These are phyloP conservation scores for Numida meleagris DNA, from an alignment of 2,113 vertebrate species.

Conservation along the genomic window DNA sequence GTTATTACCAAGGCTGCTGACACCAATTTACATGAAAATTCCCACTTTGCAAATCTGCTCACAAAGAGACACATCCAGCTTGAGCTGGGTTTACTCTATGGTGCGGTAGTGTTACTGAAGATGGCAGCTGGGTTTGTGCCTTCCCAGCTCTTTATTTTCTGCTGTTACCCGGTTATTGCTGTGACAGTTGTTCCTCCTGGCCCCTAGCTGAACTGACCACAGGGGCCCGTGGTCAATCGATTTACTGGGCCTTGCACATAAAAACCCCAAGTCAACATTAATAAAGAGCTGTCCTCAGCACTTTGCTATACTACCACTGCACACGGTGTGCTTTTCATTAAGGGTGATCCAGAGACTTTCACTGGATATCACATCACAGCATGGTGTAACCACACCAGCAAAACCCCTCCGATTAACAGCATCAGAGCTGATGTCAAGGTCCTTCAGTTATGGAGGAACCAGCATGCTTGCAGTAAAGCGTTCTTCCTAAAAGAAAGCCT, in stretches of 20 bases:
- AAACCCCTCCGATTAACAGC: not conserved
- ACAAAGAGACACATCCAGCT: not conserved
- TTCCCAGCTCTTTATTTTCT: not conserved
- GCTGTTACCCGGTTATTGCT: not conserved
- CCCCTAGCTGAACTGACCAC: not conserved
- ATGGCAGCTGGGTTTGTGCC: not conserved
- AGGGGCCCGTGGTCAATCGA: not conserved
- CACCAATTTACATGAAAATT: constrained; percentile 49
- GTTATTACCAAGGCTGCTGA: constrained; percentile 49
- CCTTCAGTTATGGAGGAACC: not conserved
- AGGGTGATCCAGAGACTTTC: constrained; percentile 4
- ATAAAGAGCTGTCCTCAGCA: constrained; percentile 32
- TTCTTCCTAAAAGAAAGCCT: not conserved
- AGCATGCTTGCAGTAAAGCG: accelerated
- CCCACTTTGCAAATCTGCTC: not conserved
- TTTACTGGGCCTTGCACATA: not conserved
- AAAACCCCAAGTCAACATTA: not conserved
- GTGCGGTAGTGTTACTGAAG: not conserved
- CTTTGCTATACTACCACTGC: constrained; percentile 8
- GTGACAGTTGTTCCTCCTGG: not conserved
- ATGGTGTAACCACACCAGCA: not conserved
- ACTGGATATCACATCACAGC: not conserved
- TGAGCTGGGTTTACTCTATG: not conserved
- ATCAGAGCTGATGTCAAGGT: not conserved
- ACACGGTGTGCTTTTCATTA: constrained; percentile 40